These are phyloP conservation scores for Hemibagrus wyckioides DNA, from an alignment of 2,113 vertebrate genomes.

Conservation along the genomic window DNA sequence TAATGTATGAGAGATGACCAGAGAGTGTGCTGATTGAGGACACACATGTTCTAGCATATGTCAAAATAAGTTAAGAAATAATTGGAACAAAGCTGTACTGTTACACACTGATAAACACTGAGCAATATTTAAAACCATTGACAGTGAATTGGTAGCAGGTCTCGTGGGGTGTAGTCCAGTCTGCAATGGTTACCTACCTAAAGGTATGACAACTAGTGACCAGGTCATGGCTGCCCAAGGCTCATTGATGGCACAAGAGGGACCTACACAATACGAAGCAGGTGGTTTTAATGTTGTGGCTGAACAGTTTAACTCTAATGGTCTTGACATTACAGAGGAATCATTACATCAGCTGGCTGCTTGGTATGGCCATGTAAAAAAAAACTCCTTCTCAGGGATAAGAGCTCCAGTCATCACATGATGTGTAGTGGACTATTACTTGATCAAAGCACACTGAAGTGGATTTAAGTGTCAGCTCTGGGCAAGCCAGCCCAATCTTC, in stretches of 20 bases:
- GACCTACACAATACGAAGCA: no score
- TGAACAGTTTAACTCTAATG: background rate
- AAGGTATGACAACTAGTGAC: no score
- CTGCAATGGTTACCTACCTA: no score
- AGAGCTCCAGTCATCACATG: constrained; percentile 54
- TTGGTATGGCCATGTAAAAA: background rate
- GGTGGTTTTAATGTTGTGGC: no score
- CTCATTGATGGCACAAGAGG: no score
- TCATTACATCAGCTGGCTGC: background rate
- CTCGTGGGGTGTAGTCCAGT: no score
- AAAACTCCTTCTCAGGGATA: constrained; percentile 31
- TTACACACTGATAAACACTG: no score
- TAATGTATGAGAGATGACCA: background rate
- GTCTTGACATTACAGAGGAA: constrained; percentile 13
- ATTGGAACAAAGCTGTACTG: background rate
- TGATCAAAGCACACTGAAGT: constrained; percentile 54
- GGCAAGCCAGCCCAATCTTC: constrained; percentile 3
- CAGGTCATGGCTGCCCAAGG: no score
- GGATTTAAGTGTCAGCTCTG: constrained; percentile 47
- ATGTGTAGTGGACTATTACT: constrained; percentile 39
- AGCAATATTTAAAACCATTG: no score
- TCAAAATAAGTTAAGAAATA: background rate
- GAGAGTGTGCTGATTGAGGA: background rate
- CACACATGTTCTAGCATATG: background rate
- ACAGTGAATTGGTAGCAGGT: no score